These are phyloP conservation scores for Cygnus olor DNA, from an alignment of 2,797 vertebrate genomes.

Conservation along the genomic window DNA sequence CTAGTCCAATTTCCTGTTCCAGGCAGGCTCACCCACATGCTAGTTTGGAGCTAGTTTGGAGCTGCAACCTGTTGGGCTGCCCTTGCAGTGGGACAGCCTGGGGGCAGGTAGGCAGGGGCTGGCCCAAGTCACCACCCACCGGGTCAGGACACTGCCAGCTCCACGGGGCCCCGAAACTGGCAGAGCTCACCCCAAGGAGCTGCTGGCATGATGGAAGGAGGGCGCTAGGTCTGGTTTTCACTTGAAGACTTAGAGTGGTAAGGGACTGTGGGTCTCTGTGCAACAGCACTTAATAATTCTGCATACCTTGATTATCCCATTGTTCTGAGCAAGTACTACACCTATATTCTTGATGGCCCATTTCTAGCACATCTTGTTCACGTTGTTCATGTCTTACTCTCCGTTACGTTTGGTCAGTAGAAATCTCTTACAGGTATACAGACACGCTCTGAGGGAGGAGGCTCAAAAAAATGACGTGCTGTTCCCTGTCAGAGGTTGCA, in stretches of 20 bases:
- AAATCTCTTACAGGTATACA: not conserved
- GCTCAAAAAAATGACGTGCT: rapidly evolving
- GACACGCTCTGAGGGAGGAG: not conserved
- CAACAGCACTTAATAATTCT: rapidly evolving
- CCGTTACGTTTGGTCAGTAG: not conserved
- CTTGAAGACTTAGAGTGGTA: too few species aligned
- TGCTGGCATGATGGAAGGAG: rapidly evolving
- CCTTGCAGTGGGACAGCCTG: not conserved
- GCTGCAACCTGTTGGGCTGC: rapidly evolving
- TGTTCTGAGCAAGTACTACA: not conserved
- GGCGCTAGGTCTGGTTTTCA: not conserved
- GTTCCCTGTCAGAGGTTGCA: not conserved
- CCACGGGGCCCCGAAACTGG: not conserved
- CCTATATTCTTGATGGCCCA: not conserved
- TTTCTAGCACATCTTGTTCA: not conserved
- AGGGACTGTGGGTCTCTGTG: rapidly evolving
- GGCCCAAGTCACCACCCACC: not conserved
- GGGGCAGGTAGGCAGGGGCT: not conserved
- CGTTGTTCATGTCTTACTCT: not conserved
- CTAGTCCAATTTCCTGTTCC: not conserved
- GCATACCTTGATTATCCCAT: too few species aligned
- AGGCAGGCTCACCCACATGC: not conserved
- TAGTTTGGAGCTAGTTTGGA: rapidly evolving
- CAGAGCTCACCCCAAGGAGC: too few species aligned
- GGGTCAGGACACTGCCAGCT: not conserved